Base-by-base conservation (phyloP, 2,113 vertebrate genomes). In the Dromiciops gliroides region DNA sequence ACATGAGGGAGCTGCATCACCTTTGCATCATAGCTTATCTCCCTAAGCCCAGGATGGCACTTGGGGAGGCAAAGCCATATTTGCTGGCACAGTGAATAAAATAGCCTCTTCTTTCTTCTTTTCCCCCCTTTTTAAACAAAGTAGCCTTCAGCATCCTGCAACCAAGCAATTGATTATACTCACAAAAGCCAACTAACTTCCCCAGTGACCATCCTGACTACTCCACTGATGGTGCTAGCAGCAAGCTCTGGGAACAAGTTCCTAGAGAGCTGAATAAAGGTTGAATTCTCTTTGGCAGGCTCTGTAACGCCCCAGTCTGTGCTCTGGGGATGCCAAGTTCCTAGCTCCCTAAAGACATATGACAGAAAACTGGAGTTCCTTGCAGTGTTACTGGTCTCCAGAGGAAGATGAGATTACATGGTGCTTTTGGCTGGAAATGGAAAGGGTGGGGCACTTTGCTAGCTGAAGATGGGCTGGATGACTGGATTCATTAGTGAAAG, bases 241-340 rank as follows among this genome's bases (percentile, higher is more conserved):
- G 1, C 89, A 94, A 91, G 12, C 6, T 8, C 52, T 53, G 24
- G 0, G 23, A 52, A 90, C 83, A 37, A 44, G 60, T 93, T 97
- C 93, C 93, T 67, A 91, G 90, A 92, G 31, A 50, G 52, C 53
- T 16, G 90, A 26, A 60, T 90, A 12, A 3, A 44, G 48, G 25
- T 48, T 52, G 50, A 3, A 12, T 51, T 89, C 25, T 24, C 44
- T 93, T 83, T 3, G 0, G 53, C 44, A 52, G 24, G 48, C 51
- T 31, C 52, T 0, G 0, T 0, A 9, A 37, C 3, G 1, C 1
- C 7, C 31, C 90, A 51, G 52, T 48, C 11, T 26, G 16, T 16
- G 14, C 90, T 16, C 37, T 12, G 0, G 92, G 60, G 75, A 49
- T 37, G 25, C 0, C 1, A 0, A 2, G 75, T 48, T 90, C 48